Evolutionary conservation across 2,888 invertebrate species (phyloP), one percentile per base, ranked within the genome.

Genomic region (Anoplius nigerrimus): DNA sequence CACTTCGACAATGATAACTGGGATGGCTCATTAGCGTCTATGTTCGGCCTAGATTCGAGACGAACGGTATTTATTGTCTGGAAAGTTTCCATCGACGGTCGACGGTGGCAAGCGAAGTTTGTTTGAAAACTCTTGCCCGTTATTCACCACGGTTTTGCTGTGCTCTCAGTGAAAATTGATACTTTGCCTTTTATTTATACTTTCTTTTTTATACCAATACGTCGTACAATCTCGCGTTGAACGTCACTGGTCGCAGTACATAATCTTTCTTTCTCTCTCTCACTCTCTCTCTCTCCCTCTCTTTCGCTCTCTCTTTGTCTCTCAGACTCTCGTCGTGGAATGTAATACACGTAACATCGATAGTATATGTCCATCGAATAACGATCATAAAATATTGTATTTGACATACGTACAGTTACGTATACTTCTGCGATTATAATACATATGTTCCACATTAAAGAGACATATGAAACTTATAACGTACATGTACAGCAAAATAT

Each of bases 401-500:
- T 66, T 20, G 46, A 63, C 66, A 57, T 65, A 16, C 46, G 66
- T 56, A 61, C 27, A 67, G 54, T 69, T 42, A 42, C 57, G 65
- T 54, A 58, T n/a, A 34, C 11, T 34, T 34, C 34, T 34, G 34
- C 34, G 34, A 34, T 68, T 74, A 71, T 61, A 69, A 59, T 67
- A 46, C 51, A 63, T 52, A 46, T 57, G 21, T 22, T 61, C 51
- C 62, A 74, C 48, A 52, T 62, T 57, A 58, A 34, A 42, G 53
- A 73, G 69, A 66, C 60, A 58, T 66, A 69, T 68, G 61, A 66
- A 70, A 62, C 42, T 43, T 43, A 20, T 70, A 70, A 66, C 21
- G 56, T 70, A 69, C 68, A 72, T 69, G 67, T 71, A 75, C 67
- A 72, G 81, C 71, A 81, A 79, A 81, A 81, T 80, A 79, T 81